These are phyloP conservation scores for Lacanobia wlatinum DNA, from an alignment of 2,888 invertebrate species.

Conservation along the genomic window DNA sequence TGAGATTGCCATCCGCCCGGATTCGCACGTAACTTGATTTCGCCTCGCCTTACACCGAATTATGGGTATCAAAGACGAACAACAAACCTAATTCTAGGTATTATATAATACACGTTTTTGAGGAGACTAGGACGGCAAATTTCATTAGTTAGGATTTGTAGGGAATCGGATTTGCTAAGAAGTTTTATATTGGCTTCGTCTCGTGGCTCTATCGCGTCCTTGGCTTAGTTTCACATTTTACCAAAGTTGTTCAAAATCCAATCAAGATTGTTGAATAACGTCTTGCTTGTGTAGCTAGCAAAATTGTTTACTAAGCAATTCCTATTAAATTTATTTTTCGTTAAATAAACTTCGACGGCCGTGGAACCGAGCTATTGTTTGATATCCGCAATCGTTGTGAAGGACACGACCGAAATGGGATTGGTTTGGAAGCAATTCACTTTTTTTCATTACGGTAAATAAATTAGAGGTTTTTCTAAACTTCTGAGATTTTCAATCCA, in stretches of 20 bases:
- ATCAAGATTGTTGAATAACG: conserved; percentile 43
- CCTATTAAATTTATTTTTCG: conserved; percentile 18
- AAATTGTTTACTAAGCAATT: conserved; percentile 48
- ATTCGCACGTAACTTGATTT: conserved; percentile 51
- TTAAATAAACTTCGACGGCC: conserved; percentile 21
- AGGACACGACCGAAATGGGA: conserved; percentile 49
- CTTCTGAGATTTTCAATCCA: background rate
- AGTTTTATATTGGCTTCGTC: conserved; percentile 62
- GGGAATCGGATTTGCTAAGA: conserved; percentile 53
- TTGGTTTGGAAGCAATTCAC: conserved; percentile 25
- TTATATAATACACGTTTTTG: conserved; percentile 31
- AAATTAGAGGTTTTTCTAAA: conserved; percentile 23
- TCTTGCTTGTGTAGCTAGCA: conserved; percentile 25
- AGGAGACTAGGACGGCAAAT: conserved; percentile 46
- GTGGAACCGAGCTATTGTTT: conserved; percentile 37
- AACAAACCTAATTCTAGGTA: conserved; percentile 12
- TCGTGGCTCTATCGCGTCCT: conserved; percentile 41
- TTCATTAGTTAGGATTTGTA: conserved; percentile 61
- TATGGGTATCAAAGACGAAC: conserved; percentile 45
- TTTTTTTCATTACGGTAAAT: conserved; percentile 18
- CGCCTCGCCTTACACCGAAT: conserved; percentile 22
- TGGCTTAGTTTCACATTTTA: conserved; percentile 48
- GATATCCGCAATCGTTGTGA: conserved; percentile 32
- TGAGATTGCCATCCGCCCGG: conserved; percentile 30
- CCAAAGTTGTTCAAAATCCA: conserved; percentile 45